Evolutionary conservation across 2,888 invertebrate genomes (phyloP).

Genomic region (Coremacera marginata): DNA sequence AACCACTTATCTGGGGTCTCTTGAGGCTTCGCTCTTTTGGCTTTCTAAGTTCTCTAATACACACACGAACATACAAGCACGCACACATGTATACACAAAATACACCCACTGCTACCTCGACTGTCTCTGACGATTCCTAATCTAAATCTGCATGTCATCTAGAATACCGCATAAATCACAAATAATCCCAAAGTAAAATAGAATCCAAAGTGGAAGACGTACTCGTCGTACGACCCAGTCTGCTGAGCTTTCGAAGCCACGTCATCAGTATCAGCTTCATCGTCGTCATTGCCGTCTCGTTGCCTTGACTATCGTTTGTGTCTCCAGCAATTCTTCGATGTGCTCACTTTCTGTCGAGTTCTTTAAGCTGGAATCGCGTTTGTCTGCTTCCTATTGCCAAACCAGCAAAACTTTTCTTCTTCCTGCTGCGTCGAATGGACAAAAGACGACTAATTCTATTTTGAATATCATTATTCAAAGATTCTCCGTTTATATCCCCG

Average conservation of each 20-base stretch:
- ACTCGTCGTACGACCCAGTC: neutral
- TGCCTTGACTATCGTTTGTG: neutral
- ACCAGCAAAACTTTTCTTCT: neutral
- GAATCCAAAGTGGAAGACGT: conserved; percentile 23
- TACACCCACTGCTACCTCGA: neutral
- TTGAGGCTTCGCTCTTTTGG: neutral
- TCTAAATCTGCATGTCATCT: conserved; percentile 67
- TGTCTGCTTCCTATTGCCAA: neutral
- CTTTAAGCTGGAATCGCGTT: conserved; percentile 21
- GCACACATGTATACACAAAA: neutral
- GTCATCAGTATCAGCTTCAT: conserved; percentile 3
- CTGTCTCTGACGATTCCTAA: conserved; percentile 48
- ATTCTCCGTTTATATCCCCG: neutral
- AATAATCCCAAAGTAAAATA: conserved; percentile 66
- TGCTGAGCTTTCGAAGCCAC: neutral
- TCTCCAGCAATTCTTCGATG: conserved; percentile 4
- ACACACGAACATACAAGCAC: neutral
- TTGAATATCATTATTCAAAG: conserved; percentile 37
- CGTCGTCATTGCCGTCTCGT: conserved; percentile 14
- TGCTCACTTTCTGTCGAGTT: neutral
- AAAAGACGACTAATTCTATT: conserved; percentile 40
- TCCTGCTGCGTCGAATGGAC: conserved; percentile 11
- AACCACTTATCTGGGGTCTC: neutral
- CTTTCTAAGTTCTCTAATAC: neutral
- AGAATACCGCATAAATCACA: conserved; percentile 66